Conservation (phyloP, 2,113 vertebrate species). For the Felis catus region F.catus_Fca126_mat1.0 CM031420.1:15106001-15106500, state of each 20-base stretch:
- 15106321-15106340: not conserved
- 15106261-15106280: constrained; percentile 29
- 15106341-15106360: not conserved
- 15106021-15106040: not conserved
- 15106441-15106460: not conserved
- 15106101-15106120: not conserved
- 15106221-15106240: constrained; percentile 60
- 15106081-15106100: not conserved
- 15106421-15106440: not conserved
- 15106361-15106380: not conserved
- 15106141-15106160: not conserved
- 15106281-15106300: not conserved
- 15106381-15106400: not conserved
- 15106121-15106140: not conserved
- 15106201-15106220: constrained; percentile 15
- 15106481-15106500: not conserved
- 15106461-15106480: not conserved
- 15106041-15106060: not conserved
- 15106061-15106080: not conserved
- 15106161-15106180: constrained; percentile 11
- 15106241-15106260: constrained; percentile 35
- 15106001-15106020: not conserved
- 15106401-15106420: not conserved
- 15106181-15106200: not conserved
- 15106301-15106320: not conserved